phyloP scores from a whole-genome alignment of 2,797 vertebrate genomes.

The Lagorchestes hirsutus region DNA sequence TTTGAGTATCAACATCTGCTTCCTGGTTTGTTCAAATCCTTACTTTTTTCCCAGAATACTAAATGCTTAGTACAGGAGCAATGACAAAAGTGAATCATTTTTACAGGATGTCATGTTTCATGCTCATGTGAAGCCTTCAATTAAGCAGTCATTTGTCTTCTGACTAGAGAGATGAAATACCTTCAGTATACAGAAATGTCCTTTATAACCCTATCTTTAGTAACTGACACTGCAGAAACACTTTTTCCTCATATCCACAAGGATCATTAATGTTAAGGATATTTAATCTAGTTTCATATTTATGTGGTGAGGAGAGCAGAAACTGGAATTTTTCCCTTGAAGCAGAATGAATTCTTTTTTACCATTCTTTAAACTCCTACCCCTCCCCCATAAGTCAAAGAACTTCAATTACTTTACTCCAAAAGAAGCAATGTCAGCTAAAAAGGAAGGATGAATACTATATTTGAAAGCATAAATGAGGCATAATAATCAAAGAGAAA shows the following conservation, averaged over 20 bases:
- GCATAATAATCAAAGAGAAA: slow-evolving; percentile 71
- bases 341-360: slow-evolving; percentile 47
- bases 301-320: slow-evolving; percentile 38
- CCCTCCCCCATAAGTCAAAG: slow-evolving; percentile 49
- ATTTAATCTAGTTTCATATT: slow-evolving; percentile 56
- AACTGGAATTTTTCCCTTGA: neutral
- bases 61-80: slow-evolving; percentile 36
- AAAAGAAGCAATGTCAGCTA: slow-evolving; percentile 71
- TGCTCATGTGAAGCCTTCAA: slow-evolving; percentile 48
- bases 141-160: slow-evolving; percentile 40
- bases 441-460: slow-evolving; percentile 62
- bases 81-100: slow-evolving; percentile 49
- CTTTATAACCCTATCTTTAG: slow-evolving; percentile 11
- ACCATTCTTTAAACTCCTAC: slow-evolving; percentile 58
- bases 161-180: neutral
- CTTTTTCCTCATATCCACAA: slow-evolving; percentile 64
- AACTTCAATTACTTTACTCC: slow-evolving; percentile 70
- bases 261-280: neutral
- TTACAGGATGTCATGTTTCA: slow-evolving; percentile 26
- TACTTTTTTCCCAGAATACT: neutral
- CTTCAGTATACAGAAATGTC: slow-evolving; percentile 28
- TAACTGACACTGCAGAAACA: slow-evolving; percentile 34
- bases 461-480: slow-evolving; percentile 74
- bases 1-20: slow-evolving; percentile 33
- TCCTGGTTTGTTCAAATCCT: slow-evolving; percentile 50